These are phyloP conservation scores for Spea hammondii DNA, from an alignment of 2,797 vertebrate genomes.

Conservation along the genomic window DNA sequence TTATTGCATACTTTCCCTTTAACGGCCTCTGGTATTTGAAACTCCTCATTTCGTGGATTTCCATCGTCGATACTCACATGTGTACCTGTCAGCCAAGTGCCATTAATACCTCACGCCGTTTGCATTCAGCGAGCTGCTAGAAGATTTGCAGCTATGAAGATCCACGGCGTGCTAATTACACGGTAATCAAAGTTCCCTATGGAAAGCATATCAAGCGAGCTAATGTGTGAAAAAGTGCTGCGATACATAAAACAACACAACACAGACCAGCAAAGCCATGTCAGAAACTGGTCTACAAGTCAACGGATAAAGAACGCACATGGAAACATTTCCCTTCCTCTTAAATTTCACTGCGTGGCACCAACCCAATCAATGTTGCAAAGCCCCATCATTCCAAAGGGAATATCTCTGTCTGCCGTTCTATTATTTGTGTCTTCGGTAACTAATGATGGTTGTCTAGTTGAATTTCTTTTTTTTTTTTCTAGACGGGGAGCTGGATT, in stretches of 20 bases:
- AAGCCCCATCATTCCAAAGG: constrained; percentile 56
- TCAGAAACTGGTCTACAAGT: constrained; percentile 45
- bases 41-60: no score
- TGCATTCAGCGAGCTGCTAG: background rate
- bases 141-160: background rate
- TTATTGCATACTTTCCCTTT: no score
- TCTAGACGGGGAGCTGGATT: constrained; percentile 42
- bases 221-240: constrained; percentile 16
- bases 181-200: background rate
- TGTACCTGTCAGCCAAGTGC: background rate
- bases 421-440: constrained; percentile 61
- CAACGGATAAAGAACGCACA: constrained; percentile 55
- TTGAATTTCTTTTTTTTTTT: constrained; percentile 59
- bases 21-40: no score
- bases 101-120: background rate
- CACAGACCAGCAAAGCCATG: constrained; percentile 44
- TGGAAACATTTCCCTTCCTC: constrained; percentile 48
- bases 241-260: background rate
- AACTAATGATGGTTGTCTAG: constrained; percentile 60
- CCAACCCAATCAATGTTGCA: constrained; percentile 57
- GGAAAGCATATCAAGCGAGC: background rate
- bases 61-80: background rate
- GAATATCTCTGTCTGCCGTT: constrained; percentile 57
- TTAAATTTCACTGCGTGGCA: constrained; percentile 56
- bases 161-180: background rate